phyloP scores from a whole-genome alignment of 2,888 invertebrate species.

The Cheilosia soror region DNA sequence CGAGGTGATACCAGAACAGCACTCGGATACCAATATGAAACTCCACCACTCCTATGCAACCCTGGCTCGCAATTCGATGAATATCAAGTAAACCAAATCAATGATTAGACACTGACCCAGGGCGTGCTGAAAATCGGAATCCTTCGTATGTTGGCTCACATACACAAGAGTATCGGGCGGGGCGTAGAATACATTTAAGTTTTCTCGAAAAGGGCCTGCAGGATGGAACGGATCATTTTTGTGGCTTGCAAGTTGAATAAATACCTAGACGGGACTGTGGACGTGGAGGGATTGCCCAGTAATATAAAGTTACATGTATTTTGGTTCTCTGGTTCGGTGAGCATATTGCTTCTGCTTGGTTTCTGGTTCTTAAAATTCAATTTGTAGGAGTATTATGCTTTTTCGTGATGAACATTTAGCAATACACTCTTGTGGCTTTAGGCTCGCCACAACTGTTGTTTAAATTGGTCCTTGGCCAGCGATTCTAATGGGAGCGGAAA shows the following conservation, averaged over 20 bases:
- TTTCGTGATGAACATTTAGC: slow-evolving; percentile 14
- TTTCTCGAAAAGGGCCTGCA: slow-evolving; percentile 39
- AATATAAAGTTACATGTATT: background rate
- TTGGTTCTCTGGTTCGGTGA: background rate
- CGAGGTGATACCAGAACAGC: background rate
- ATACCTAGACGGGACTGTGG: slow-evolving; percentile 11
- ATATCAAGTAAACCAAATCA: slow-evolving; percentile 68
- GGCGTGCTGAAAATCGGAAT: slow-evolving; percentile 30
- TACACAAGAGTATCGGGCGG: background rate
- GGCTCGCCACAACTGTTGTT: slow-evolving; percentile 17
- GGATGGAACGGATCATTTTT: slow-evolving; percentile 52
- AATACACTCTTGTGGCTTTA: slow-evolving; percentile 20
- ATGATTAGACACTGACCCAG: slow-evolving; percentile 53
- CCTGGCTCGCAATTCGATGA: slow-evolving; percentile 36
- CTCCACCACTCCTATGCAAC: background rate
- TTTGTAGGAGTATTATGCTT: background rate
- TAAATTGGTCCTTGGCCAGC: slow-evolving; percentile 17
- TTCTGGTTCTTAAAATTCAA: slow-evolving; percentile 48
- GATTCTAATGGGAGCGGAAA: background rate
- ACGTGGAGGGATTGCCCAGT: background rate
- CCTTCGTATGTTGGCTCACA: background rate
- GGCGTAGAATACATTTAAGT: slow-evolving; percentile 23
- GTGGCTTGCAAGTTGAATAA: slow-evolving; percentile 56
- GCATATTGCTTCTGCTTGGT: background rate
- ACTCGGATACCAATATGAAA: background rate